phyloP scores from a whole-genome alignment of 2,797 vertebrate species.

The Tympanoctomys barrerae region DNA sequence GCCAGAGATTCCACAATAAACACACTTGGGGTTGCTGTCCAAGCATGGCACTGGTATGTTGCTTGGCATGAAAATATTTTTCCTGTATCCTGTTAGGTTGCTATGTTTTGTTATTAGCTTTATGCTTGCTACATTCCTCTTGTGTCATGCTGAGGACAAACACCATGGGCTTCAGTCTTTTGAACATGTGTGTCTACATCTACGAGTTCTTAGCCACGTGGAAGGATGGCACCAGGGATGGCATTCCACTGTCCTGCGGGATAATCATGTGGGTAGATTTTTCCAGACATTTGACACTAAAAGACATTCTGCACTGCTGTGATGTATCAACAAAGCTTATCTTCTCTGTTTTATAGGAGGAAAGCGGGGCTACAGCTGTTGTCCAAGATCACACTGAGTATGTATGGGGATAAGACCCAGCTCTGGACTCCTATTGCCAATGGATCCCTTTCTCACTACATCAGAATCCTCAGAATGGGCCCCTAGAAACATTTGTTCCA shows the following conservation, averaged over 20 bases:
- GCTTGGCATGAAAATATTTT: conserved; percentile 36
- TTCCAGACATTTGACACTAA: conserved; percentile 39
- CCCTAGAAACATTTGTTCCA: not conserved
- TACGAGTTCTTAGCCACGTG: not conserved
- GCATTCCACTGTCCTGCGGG: not conserved
- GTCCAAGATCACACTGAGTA: not conserved
- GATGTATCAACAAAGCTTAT: conserved; percentile 8
- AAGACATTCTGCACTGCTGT: not conserved
- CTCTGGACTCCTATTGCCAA: not conserved
- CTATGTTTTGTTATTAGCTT: conserved; percentile 57
- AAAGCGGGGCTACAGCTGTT: not conserved
- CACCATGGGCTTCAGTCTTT: not conserved
- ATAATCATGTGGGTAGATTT: not conserved
- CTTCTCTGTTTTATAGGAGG: conserved; percentile 48
- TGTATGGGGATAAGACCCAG: not conserved
- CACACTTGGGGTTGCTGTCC: not conserved
- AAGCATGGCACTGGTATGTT: not conserved
- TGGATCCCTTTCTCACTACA: not conserved
- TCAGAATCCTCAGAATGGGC: not conserved
- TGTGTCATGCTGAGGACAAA: conserved; percentile 31
- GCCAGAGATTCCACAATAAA: conserved; percentile 42
- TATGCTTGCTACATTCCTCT: conserved; percentile 49
- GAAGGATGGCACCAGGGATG: not conserved
- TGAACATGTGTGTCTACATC: not conserved
- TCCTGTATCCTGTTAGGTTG: conserved; percentile 18